Evolutionary conservation across 2,797 vertebrate species (phyloP), one percentile per base, ranked within the genome.

Genomic region (Holocentrus rufus): DNA sequence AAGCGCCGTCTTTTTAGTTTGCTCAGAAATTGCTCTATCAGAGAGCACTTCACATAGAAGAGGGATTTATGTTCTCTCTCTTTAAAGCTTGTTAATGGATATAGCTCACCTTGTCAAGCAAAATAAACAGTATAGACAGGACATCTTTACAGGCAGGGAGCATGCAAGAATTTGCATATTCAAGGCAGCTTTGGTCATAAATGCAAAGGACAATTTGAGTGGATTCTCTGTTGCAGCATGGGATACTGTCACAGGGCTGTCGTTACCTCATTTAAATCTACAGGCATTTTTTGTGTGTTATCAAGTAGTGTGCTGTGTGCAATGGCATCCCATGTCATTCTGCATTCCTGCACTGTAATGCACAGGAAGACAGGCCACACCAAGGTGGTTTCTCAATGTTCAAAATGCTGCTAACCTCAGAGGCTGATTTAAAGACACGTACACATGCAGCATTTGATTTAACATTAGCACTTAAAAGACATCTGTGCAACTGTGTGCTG

Each of bases 1-100:
- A 82, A 66, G 27, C 60, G 30, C 10, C 15, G 20, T 75, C 82
- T 55, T 72, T 72, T 74, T 8, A 27, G 25, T n/a, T 39, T 69
- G 17, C 60, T 22, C 11, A 39, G 49, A 13, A 22, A n/a, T 47
- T 0, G 13, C 7, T 57, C 68, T 64, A 11, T 63, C 18, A 31
- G 46, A 56, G 15, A 36, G 10, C 46, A 49, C 11, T 55, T n/a
- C 1, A 39, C 58, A 27, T 25, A 2, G 6, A n/a, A 22, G 47
- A 20, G n/a, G n/a, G 9, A 11, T 10, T 20, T 49, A 7, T 15
- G 18, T 13, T 42, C 10, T 42, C 39, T 34, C 3, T 34, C 5
- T 42, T 13, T 42, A 42, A 13, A 13, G 13, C 39, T 14, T 8
- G 31, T 8, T 3, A 34, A 14, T 42, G 13, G 39, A 42, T 9